Conservation (phyloP, 2,113 vertebrate species). For the Camelus bactrianus region DNA sequence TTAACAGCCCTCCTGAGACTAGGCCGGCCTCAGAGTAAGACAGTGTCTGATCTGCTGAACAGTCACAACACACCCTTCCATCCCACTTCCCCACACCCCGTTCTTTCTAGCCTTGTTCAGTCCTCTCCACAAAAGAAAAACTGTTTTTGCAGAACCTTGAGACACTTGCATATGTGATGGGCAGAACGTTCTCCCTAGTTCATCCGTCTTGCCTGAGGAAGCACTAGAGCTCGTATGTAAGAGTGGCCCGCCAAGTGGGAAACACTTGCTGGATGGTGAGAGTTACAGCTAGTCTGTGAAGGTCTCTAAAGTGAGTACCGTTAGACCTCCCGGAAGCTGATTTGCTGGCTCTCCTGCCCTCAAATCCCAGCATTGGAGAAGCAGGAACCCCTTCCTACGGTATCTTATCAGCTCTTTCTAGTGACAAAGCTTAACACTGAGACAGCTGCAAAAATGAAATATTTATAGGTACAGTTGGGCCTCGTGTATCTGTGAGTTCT, state of each 20-base stretch:
- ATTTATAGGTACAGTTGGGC: rapidly evolving
- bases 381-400: background rate
- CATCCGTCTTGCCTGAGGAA: background rate
- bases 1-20: background rate
- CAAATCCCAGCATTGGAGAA: background rate
- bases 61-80: background rate
- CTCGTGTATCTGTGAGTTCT: background rate
- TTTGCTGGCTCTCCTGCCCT: background rate
- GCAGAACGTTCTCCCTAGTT: background rate
- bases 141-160: background rate
- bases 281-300: background rate
- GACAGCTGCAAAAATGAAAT: background rate
- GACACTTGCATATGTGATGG: background rate
- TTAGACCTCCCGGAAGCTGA: background rate
- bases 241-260: background rate
- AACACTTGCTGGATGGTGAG: background rate
- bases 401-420: background rate
- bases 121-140: background rate
- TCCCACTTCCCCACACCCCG: background rate
- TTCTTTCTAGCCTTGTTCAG: background rate
- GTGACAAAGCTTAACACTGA: background rate
- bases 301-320: background rate
- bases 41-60: background rate
- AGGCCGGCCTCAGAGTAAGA: background rate
- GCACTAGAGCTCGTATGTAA: background rate